phyloP scores from a whole-genome alignment of 2,888 invertebrate species.

The Lycocerus yunnanus region DNA sequence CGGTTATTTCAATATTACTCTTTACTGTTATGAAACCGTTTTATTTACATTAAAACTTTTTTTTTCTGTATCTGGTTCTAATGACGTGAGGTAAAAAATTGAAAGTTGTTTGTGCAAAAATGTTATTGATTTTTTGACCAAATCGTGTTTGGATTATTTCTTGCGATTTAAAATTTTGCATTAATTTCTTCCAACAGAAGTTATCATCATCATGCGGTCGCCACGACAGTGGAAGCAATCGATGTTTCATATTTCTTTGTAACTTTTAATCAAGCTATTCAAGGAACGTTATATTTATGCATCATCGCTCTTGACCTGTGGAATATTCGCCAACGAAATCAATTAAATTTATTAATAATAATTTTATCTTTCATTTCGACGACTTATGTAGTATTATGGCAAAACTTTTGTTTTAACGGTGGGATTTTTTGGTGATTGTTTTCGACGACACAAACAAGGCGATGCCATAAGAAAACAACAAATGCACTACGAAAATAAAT shows the following conservation, averaged over 20 bases:
- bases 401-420: not conserved
- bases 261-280: not conserved
- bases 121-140: not conserved
- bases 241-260: not conserved
- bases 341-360: not conserved
- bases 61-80: not conserved
- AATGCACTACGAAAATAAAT: conserved; percentile 24
- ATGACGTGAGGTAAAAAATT: not conserved
- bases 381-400: too few relatives aligned
- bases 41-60: not conserved
- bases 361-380: not conserved
- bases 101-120: not conserved
- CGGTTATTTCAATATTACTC: not conserved
- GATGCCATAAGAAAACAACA: conserved; percentile 14
- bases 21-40: not conserved
- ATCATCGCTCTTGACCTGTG: not conserved
- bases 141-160: not conserved
- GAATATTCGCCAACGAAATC: not conserved
- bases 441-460: conserved; percentile 1
- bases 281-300: not conserved
- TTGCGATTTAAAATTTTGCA: not conserved
- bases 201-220: not conserved
- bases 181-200: not conserved
- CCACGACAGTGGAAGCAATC: not conserved
- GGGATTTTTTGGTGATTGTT: not conserved